Conservation (phyloP, 2,888 invertebrate genomes). For the Pyrochroa serraticornis region DNA sequence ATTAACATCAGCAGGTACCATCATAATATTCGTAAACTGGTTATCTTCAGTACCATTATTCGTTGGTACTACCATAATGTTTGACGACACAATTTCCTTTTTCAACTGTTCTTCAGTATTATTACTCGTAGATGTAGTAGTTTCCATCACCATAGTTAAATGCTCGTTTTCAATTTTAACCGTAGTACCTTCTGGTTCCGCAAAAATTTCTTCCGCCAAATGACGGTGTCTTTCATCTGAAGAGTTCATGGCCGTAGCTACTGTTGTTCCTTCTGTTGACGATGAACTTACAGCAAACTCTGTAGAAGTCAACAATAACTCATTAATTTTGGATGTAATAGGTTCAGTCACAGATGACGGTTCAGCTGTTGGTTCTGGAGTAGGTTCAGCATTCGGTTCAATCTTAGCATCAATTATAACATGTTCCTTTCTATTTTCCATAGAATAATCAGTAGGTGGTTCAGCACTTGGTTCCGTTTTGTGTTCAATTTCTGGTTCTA, state of each 20-base stretch:
- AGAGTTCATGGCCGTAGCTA: constrained; percentile 13
- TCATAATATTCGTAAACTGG: not conserved
- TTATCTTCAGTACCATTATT: not conserved
- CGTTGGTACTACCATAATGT: not conserved
- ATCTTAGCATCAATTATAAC: constrained; percentile 3
- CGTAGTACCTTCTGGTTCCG: constrained; percentile 17
- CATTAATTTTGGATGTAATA: not conserved
- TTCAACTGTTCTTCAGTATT: too few relatives aligned
- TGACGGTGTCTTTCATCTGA: constrained; percentile 5
- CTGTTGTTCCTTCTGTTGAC: constrained; percentile 32
- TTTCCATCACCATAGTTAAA: too few relatives aligned
- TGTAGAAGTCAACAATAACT: not conserved
- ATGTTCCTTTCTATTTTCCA: too few relatives aligned
- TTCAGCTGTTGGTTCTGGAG: constrained; percentile 6
- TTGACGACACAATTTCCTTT: too few relatives aligned
- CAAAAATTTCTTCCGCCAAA: constrained; percentile 3
- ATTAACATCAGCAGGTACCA: not conserved
- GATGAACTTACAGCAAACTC: constrained; percentile 24
- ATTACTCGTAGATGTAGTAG: too few relatives aligned
- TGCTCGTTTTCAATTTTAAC: too few relatives aligned
- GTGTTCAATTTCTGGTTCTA: constrained; percentile 22
- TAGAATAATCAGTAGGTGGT: constrained; percentile 6
- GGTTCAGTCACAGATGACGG: not conserved
- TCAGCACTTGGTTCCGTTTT: constrained; percentile 30
- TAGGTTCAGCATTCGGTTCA: constrained; percentile 23